Conservation (phyloP, 2,113 vertebrate species). For the Lycaon pictus region DNA sequence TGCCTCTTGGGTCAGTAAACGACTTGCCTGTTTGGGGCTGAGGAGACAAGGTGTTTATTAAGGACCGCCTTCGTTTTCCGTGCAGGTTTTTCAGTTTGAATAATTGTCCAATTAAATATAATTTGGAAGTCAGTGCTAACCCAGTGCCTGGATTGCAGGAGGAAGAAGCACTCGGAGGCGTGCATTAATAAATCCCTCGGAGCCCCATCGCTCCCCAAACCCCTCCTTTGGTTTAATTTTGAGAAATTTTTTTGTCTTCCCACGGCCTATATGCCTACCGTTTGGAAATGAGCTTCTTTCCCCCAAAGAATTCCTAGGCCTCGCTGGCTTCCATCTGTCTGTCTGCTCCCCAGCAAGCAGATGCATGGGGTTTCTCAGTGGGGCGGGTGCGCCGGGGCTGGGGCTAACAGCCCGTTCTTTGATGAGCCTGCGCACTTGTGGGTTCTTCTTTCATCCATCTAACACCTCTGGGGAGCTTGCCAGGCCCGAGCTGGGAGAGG, state of each 20-base stretch:
- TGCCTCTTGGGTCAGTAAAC: conserved; percentile 99
- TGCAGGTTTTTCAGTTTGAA: conserved; percentile 99
- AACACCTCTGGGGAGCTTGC: not conserved
- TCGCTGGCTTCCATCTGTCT: conserved; percentile 82
- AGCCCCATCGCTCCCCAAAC: conserved; percentile 95
- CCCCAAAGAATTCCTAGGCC: conserved; percentile 92
- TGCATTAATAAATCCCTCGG: conserved; percentile 99
- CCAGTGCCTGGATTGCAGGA: conserved; percentile 93
- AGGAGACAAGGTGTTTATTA: conserved; percentile 99
- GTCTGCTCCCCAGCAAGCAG: conserved; percentile 63
- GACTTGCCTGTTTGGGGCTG: conserved; percentile 98
- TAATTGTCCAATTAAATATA: conserved; percentile 99
- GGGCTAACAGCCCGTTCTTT: not conserved
- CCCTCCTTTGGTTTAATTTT: conserved; percentile 95
- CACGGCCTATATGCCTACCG: conserved; percentile 90
- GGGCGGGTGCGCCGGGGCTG: not conserved
- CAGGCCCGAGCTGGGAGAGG: not conserved
- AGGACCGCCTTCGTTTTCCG: conserved; percentile 97
- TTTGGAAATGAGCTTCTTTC: conserved; percentile 90
- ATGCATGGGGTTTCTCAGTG: not conserved
- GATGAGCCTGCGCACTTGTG: not conserved
- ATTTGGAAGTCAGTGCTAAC: conserved; percentile 97
- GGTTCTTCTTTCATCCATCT: not conserved
- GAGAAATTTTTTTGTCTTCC: conserved; percentile 91
- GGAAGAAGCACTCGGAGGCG: conserved; percentile 94